phyloP scores from a whole-genome alignment of 2,888 invertebrate species.

The Stegana nigrithorax region DNA sequence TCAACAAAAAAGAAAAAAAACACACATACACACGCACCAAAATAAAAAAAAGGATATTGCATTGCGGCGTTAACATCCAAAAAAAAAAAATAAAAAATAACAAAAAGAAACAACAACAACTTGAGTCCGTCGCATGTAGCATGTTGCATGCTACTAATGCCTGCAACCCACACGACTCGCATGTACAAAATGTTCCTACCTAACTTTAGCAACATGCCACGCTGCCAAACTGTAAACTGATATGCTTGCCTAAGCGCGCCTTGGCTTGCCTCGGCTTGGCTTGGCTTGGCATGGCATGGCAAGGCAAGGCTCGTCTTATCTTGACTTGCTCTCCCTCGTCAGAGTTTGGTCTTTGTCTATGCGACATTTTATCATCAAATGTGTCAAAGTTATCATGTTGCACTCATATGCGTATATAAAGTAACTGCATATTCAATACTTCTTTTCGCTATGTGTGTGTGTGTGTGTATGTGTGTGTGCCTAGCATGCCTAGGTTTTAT shows the following conservation, averaged over 20 bases:
- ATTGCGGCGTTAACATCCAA: slow-evolving; percentile 13
- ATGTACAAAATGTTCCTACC: too few species aligned
- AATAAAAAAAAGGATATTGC: slow-evolving; percentile 4
- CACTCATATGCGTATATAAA: slow-evolving; percentile 19
- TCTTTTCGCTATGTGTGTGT: slow-evolving; percentile 28
- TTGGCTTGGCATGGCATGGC: not conserved
- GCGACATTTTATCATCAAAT: slow-evolving; percentile 16
- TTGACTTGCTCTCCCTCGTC: slow-evolving; percentile 14
- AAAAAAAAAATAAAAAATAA: slow-evolving; percentile 34
- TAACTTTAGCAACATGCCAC: too few species aligned
- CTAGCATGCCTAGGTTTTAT: not conserved
- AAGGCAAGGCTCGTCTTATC: not conserved
- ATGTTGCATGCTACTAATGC: not conserved
- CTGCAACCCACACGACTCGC: too few species aligned
- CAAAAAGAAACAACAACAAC: slow-evolving; percentile 27
- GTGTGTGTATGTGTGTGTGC: slow-evolving; percentile 22
- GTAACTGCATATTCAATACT: slow-evolving; percentile 44
- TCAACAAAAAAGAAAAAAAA: not conserved
- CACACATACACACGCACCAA: too few species aligned
- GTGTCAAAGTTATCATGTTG: slow-evolving; percentile 15
- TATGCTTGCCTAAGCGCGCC: slow-evolving; percentile 1
- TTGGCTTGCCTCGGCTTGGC: slow-evolving; percentile 1
- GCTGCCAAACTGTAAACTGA: not conserved
- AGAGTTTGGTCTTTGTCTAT: slow-evolving; percentile 23
- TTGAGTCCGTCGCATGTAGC: not conserved